These are phyloP conservation scores for Spodoptera exigua DNA, from an alignment of 2,888 invertebrate genomes.

Conservation along the genomic window DNA sequence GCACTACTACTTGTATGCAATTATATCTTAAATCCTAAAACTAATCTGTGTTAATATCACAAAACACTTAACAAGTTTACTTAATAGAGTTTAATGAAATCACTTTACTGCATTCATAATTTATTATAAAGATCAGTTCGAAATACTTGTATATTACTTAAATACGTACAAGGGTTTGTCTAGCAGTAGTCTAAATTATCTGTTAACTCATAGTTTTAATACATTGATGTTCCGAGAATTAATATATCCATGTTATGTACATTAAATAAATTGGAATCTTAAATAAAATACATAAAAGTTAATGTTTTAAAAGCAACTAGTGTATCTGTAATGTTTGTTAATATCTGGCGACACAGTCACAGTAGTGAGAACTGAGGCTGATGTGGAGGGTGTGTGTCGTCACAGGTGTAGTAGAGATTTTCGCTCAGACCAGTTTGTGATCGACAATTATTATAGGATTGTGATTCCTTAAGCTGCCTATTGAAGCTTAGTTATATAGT, in stretches of 20 bases:
- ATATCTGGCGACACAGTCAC: slow-evolving; percentile 5
- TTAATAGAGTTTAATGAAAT: slow-evolving; percentile 33
- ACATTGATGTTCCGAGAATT: slow-evolving; percentile 25
- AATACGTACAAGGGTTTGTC: slow-evolving; percentile 3
- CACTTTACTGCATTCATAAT: slow-evolving; percentile 13
- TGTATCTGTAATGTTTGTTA: slow-evolving; percentile 26
- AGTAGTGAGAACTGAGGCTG: not conserved
- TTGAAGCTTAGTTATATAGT: slow-evolving; percentile 62
- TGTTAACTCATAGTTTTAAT: slow-evolving; percentile 28
- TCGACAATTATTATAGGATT: slow-evolving; percentile 62
- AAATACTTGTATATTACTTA: slow-evolving; percentile 8
- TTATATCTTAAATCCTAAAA: slow-evolving; percentile 13
- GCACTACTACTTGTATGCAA: slow-evolving; percentile 1
- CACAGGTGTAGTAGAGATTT: slow-evolving; percentile 56
- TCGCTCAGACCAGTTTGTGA: slow-evolving; percentile 64
- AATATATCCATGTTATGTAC: slow-evolving; percentile 9
- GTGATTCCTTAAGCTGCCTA: slow-evolving; percentile 69
- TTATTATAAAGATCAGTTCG: slow-evolving; percentile 16
- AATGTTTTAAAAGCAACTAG: too few species aligned
- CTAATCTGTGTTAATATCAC: slow-evolving; percentile 8
- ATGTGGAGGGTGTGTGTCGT: slow-evolving; percentile 20
- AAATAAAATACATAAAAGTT: slow-evolving; percentile 19
- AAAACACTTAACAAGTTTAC: slow-evolving; percentile 19
- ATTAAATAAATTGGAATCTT: slow-evolving; percentile 5
- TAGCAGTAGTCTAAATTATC: slow-evolving; percentile 28